Evolutionary conservation across 2,113 vertebrate species (phyloP).

Genomic region (Aleadryas rufinucha): DNA sequence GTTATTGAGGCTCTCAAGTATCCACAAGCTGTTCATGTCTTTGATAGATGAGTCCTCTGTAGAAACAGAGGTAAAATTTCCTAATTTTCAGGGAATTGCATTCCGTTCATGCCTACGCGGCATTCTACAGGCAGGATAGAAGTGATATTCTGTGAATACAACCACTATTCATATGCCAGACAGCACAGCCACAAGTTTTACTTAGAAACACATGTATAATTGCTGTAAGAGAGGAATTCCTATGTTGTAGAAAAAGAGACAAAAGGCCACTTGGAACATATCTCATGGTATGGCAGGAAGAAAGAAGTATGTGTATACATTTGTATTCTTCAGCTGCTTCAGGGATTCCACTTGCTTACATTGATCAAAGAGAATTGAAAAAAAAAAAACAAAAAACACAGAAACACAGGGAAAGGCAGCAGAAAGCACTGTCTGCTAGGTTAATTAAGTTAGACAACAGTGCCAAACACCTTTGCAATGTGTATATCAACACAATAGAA

Average conservation of each 20-base stretch:
- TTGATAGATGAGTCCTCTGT: neutral
- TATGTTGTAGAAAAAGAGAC: neutral
- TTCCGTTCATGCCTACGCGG: rapidly evolving
- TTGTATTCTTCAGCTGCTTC: neutral
- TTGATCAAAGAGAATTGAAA: neutral
- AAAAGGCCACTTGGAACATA: neutral
- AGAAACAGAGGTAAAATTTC: neutral
- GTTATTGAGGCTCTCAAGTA: neutral
- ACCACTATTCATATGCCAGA: neutral
- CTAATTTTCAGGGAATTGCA: neutral
- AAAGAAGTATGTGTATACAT: neutral
- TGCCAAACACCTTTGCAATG: neutral
- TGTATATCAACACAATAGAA: neutral
- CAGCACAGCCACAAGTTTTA: neutral
- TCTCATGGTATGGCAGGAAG: neutral
- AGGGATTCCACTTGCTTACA: neutral
- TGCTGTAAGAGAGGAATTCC: neutral
- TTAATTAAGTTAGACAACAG: neutral
- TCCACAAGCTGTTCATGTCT: neutral
- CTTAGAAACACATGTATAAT: neutral
- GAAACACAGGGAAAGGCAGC: neutral
- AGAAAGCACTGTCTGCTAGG: neutral
- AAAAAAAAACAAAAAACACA: neutral
- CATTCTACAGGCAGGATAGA: neutral
- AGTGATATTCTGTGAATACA: neutral